Evolutionary conservation across 1,140 invertebrate species (phyloP).

Genomic region (Amphibalanus amphitrite): DNA sequence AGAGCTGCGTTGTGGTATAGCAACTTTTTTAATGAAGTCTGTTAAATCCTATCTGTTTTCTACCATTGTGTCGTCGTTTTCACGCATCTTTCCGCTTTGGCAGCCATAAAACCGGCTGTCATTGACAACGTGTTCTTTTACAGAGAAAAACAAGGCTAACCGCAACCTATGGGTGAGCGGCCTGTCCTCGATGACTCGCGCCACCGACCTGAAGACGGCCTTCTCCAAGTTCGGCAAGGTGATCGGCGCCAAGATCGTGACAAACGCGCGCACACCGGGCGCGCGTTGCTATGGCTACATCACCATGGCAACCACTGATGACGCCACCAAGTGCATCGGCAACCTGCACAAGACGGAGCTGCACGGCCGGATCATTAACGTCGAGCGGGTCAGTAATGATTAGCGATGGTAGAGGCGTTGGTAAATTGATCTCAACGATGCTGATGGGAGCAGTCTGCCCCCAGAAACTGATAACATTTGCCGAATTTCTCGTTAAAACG

Average conservation of each 20-base stretch:
- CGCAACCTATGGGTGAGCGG: slow-evolving; percentile 81
- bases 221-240: slow-evolving; percentile 86
- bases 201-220: slow-evolving; percentile 75
- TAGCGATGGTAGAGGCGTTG: no score
- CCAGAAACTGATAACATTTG: no score
- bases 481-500: no score
- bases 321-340: slow-evolving; percentile 75
- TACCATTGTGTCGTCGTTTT: no score
- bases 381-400: slow-evolving; percentile 51
- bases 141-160: neutral
- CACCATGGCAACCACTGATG: slow-evolving; percentile 72
- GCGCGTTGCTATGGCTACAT: slow-evolving; percentile 87
- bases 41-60: no score
- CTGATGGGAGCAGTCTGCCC: no score
- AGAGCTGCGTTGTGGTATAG: no score
- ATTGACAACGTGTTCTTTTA: neutral
- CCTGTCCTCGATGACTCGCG: slow-evolving; percentile 66
- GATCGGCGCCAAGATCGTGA: slow-evolving; percentile 86
- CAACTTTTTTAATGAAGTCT: no score
- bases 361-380: slow-evolving; percentile 80
- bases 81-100: no score
- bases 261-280: slow-evolving; percentile 74
- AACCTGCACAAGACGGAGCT: slow-evolving; percentile 75
- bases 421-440: no score
- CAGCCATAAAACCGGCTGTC: no score